Evolutionary conservation across 2,888 invertebrate species (phyloP).

Genomic region (Ctena decussata): DNA sequence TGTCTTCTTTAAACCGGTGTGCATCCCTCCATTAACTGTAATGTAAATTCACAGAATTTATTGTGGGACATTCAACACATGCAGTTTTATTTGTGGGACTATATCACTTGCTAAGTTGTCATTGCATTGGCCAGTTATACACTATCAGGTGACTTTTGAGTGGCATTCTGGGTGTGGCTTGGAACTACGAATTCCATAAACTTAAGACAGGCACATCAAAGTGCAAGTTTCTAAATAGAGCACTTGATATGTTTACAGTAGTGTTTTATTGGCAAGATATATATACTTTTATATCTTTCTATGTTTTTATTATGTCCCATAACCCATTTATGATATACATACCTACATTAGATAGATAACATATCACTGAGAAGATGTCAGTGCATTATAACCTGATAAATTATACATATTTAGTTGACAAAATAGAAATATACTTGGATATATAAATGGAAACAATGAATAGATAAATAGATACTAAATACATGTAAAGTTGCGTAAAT

Average conservation of each 20-base stretch:
- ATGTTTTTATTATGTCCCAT: background rate
- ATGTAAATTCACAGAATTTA: no score
- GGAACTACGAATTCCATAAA: no score
- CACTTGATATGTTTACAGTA: background rate
- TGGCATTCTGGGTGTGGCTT: no score
- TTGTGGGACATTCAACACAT: no score
- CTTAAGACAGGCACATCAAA: no score
- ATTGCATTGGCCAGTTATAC: no score
- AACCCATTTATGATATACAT: background rate
- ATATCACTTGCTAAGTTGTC: no score
- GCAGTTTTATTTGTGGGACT: no score
- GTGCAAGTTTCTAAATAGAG: background rate
- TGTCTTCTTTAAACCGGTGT: no score
- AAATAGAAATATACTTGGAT: background rate
- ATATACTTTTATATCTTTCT: background rate
- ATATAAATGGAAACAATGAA: conserved; percentile 2
- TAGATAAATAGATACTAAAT: background rate
- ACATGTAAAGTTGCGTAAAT: background rate
- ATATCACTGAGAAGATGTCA: background rate
- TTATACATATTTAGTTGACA: background rate
- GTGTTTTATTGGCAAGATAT: background rate
- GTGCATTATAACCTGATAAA: background rate
- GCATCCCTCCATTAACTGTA: no score
- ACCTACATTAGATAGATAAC: background rate
- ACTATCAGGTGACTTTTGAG: no score